Percentiles rank a stretch among this genome's conserved stretches.
These are phyloP conservation scores for Masnerella sp. DNA, from an alignment of 2,888 invertebrate genomes.

Conservation along the genomic window DNA sequence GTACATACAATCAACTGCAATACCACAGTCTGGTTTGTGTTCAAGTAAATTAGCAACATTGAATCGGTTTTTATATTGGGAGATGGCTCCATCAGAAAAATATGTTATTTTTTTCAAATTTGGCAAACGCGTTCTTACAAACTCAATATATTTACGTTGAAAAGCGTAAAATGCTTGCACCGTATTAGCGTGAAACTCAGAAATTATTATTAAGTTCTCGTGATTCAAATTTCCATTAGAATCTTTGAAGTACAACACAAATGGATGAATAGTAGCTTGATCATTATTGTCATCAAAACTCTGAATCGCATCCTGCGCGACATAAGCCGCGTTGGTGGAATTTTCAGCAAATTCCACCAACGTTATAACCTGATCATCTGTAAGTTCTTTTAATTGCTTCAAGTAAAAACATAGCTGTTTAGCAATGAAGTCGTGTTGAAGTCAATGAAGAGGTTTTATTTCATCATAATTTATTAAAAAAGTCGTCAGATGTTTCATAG, in stretches of 20 bases:
- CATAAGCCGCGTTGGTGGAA: not conserved
- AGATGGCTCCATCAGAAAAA: slow-evolving; percentile 22
- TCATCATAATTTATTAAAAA: slow-evolving; percentile 6
- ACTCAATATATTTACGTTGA: slow-evolving; percentile 15
- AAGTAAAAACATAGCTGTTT: too few species aligned
- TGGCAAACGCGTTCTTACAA: not conserved
- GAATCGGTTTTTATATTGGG: slow-evolving; percentile 30
- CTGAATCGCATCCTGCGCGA: slow-evolving; percentile 44
- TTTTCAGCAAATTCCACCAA: slow-evolving; percentile 55
- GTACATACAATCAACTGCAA: slow-evolving; percentile 21
- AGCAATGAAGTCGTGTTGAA: slow-evolving; percentile 6
- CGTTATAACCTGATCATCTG: slow-evolving; percentile 42
- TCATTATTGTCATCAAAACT: slow-evolving; percentile 50
- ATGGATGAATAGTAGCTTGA: slow-evolving; percentile 57
- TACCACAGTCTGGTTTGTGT: slow-evolving; percentile 23
- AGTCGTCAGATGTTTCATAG: too few species aligned
- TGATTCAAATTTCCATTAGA: slow-evolving; percentile 20
- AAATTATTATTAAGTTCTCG: slow-evolving; percentile 50
- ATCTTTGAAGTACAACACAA: slow-evolving; percentile 35
- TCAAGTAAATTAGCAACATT: slow-evolving; percentile 28
- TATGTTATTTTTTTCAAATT: slow-evolving; percentile 21
- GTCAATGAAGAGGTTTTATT: not conserved
- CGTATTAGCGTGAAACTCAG: slow-evolving; percentile 44
- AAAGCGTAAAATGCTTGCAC: slow-evolving; percentile 36
- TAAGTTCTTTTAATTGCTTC: slow-evolving; percentile 28